phyloP scores from a whole-genome alignment of 2,113 vertebrate species.

The Laticauda colubrina region DNA sequence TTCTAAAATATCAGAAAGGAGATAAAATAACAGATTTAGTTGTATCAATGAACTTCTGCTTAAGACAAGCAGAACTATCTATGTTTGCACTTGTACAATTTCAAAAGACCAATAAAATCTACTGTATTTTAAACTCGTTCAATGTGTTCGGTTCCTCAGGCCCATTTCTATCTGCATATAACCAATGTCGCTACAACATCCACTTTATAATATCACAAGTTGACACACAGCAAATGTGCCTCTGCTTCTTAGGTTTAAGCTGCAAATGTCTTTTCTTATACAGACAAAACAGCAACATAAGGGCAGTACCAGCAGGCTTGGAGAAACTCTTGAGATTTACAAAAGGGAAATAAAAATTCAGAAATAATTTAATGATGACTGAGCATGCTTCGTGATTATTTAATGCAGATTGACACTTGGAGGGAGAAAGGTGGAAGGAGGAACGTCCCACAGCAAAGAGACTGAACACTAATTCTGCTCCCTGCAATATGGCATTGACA shows the following conservation, averaged over 20 bases:
- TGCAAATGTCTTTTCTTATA: background rate
- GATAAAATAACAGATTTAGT: background rate
- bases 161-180: background rate
- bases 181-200: background rate
- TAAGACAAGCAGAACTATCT: background rate
- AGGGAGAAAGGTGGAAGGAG: background rate
- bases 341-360: background rate
- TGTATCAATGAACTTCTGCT: background rate
- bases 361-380: background rate
- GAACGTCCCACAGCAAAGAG: background rate
- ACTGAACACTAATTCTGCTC: background rate
- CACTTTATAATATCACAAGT: background rate
- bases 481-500: background rate
- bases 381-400: background rate
- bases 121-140: background rate
- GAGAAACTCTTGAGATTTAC: background rate
- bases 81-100: background rate
- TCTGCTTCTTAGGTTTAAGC: background rate
- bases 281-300: background rate
- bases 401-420: background rate
- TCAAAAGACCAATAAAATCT: background rate
- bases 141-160: too few species aligned
- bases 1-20: conserved; percentile 63
- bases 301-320: background rate
- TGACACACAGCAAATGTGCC: background rate